phyloP scores from a whole-genome alignment of 2,888 invertebrate genomes.

The Pyrgus malvae region DNA sequence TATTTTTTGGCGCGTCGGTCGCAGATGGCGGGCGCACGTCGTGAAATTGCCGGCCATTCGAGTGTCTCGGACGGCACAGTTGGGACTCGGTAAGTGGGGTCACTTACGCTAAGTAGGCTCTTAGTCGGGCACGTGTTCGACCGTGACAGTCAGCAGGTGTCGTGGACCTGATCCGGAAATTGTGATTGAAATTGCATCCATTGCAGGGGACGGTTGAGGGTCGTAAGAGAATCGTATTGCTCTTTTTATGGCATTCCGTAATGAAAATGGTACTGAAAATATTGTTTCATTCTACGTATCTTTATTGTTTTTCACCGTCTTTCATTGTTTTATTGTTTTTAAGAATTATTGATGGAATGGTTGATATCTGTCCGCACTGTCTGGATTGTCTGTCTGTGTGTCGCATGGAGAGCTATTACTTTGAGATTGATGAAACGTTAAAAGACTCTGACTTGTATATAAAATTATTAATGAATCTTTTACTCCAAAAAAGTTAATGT shows the following conservation, averaged over 20 bases:
- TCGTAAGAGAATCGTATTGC: conserved; percentile 34
- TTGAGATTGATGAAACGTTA: too few relatives aligned
- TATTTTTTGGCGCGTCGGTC: conserved; percentile 77
- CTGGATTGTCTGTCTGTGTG: too few relatives aligned
- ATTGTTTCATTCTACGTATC: too few relatives aligned
- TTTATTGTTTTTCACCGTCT: neutral
- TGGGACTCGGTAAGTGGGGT: conserved; percentile 69
- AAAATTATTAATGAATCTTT: too few relatives aligned
- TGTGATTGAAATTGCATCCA: conserved; percentile 71
- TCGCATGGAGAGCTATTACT: too few relatives aligned
- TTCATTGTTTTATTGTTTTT: too few relatives aligned
- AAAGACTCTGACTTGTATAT: too few relatives aligned
- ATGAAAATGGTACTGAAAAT: too few relatives aligned
- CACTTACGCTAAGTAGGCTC: conserved; percentile 79
- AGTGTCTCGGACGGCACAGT: conserved; percentile 62
- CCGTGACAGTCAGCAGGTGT: conserved; percentile 68
- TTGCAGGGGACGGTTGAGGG: conserved; percentile 57
- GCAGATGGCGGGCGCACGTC: conserved; percentile 70
- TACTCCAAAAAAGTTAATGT: too few relatives aligned
- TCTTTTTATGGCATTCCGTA: conserved; percentile 40
- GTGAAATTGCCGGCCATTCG: conserved; percentile 65
- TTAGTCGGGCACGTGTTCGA: conserved; percentile 70
- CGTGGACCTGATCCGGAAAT: conserved; percentile 48
- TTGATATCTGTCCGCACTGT: too few relatives aligned
- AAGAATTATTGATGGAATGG: too few relatives aligned